Evolutionary conservation across 2,113 vertebrate species (phyloP), one percentile per base, ranked within the genome.

Genomic region (Forbesichthys papilliferus): DNA sequence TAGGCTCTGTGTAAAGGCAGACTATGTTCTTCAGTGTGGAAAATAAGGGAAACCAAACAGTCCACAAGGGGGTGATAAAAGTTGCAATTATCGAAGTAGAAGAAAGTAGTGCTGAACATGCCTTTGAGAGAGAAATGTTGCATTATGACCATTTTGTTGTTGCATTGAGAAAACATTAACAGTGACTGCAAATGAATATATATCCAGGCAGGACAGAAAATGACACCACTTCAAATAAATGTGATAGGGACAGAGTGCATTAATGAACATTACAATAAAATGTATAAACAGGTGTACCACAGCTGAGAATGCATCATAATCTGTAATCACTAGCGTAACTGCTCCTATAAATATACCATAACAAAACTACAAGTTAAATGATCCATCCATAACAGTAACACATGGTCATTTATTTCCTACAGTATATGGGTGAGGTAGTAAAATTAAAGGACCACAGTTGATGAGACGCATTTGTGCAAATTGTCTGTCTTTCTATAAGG

Each of bases 61-160:
- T 75, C 84, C 89, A 90, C 86, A 85, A 88, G 92, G 73, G 75
- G 89, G 86, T 79, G 36, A 5, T 74, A 71, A 56, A 78, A 11
- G 66, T 49, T 69, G 33, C 51, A 42, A 2, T 33, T 6, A 10
- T 55, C 48, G 18, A 13, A 3, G 13, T 11, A 6, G 33, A 42
- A 13, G 27, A 27, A 2, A 27, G 27, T 27, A 27, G 4, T 58
- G 46, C 33, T 47, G 16, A 9, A 71, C 36, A 53, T 58, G 20
- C 56, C 33, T n/a, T 58, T 18, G 20, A 33, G 9, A 58, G 55
- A 3, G 10, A 11, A 7, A 12, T 47, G n/a, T 1, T 56, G 14
- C 16, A 48, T 59, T 10, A 42, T 27, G 18, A 18, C 9, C 33
- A 9, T 59, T 58, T 20, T 47, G 14, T 66, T 20, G 9, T 27